phyloP scores from a whole-genome alignment of 2,797 vertebrate species.

The Helarctos malayanus region DNA sequence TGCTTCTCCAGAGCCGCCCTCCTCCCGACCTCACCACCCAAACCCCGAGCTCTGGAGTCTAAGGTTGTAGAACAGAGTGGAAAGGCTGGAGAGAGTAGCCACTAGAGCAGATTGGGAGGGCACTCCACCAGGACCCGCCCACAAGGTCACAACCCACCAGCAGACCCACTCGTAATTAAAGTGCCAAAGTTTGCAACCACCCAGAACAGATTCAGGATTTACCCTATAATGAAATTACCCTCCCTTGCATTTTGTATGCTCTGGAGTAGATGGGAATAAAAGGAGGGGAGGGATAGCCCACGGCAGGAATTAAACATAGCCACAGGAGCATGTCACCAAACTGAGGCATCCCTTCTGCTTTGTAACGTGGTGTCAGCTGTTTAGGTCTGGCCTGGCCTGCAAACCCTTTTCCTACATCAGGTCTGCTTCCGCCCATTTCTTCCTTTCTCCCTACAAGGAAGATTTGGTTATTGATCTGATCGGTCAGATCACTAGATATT shows the following conservation, averaged over 20 bases:
- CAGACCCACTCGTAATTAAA: background rate
- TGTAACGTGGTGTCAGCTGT: background rate
- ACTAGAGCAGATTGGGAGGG: background rate
- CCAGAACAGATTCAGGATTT: background rate
- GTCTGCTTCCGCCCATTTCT: background rate
- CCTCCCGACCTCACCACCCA: no score
- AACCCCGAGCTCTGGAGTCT: background rate
- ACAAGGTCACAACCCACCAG: background rate
- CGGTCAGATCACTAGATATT: background rate
- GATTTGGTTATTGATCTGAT: background rate
- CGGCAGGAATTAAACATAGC: background rate
- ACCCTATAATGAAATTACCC: background rate
- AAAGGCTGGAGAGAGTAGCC: background rate
- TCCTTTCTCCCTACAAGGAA: background rate
- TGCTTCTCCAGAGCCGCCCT: background rate
- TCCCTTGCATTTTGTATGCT: background rate
- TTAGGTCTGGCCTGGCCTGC: background rate
- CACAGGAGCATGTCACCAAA: background rate
- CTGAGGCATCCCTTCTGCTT: background rate
- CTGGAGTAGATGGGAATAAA: background rate
- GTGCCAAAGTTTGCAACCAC: background rate
- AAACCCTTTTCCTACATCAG: background rate
- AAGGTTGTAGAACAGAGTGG: background rate
- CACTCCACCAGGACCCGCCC: background rate
- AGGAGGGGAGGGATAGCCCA: background rate